A percentile compares a stretch with the other conserved stretches of the same genome.
phyloP scores from a whole-genome alignment of 2,888 invertebrate species.

The Stenodema calcarata region DNA sequence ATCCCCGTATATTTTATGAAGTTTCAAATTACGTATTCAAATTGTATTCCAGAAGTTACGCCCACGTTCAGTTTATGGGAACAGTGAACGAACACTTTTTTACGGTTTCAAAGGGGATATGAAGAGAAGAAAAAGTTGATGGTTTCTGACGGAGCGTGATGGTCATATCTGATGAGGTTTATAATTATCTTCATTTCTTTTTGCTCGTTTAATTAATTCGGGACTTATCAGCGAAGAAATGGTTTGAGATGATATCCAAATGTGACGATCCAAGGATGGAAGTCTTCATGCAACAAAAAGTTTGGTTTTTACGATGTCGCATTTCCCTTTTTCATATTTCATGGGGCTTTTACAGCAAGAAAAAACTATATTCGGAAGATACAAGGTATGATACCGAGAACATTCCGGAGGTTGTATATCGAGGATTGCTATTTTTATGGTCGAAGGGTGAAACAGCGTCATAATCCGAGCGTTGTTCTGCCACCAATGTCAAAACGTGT shows the following conservation, averaged over 20 bases:
- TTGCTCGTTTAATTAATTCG: neutral
- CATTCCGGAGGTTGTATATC: too few relatives aligned
- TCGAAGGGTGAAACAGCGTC: too few relatives aligned
- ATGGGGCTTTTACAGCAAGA: neutral
- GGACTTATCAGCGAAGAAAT: neutral
- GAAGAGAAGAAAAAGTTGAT: neutral
- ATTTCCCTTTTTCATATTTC: neutral
- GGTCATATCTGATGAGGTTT: neutral
- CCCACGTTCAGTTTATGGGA: neutral
- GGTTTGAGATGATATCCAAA: neutral
- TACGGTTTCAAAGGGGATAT: neutral
- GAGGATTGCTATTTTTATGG: too few relatives aligned
- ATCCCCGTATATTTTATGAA: neutral
- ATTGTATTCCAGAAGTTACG: neutral
- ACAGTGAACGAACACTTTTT: neutral
- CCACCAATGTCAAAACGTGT: too few relatives aligned
- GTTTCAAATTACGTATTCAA: neutral
- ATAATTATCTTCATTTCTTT: neutral
- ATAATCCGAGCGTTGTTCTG: too few relatives aligned
- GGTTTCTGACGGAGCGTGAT: neutral
- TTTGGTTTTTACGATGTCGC: neutral
- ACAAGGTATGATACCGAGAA: too few relatives aligned
- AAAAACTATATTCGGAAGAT: too few relatives aligned
- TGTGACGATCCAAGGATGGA: neutral
- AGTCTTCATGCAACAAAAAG: neutral